A percentile compares a stretch with the other conserved stretches of the same genome.
These are phyloP conservation scores for Cyprinodon tularosa DNA, from an alignment of 2,113 vertebrate species.

Conservation along the genomic window DNA sequence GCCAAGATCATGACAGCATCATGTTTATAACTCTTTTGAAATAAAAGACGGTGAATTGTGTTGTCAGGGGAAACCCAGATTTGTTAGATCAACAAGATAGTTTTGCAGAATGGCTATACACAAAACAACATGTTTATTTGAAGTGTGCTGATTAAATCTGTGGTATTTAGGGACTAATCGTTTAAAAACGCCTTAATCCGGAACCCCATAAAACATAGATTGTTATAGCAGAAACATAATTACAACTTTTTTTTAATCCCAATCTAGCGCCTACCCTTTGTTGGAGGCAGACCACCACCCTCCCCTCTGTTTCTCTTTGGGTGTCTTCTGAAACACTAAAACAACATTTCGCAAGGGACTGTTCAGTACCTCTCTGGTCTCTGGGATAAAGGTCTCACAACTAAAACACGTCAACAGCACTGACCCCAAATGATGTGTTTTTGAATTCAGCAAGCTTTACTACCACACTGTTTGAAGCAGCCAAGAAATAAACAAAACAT, in stretches of 20 bases:
- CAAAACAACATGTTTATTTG: no score
- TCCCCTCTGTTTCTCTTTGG: neutral
- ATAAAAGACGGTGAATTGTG: no score
- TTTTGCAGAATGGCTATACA: no score
- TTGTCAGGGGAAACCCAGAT: no score
- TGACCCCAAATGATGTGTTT: neutral
- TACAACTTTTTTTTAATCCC: conserved; percentile 4
- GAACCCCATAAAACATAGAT: neutral
- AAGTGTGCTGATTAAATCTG: neutral
- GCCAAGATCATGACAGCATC: no score
- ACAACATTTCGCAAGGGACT: neutral
- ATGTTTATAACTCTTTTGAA: no score
- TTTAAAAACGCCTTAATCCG: neutral
- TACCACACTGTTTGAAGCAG: neutral
- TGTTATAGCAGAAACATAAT: neutral
- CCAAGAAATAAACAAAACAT: neutral
- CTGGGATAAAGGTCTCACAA: neutral
- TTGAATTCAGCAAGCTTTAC: neutral
- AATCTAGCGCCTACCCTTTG: neutral
- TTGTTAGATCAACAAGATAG: no score
- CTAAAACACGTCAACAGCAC: neutral
- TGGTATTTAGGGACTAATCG: neutral
- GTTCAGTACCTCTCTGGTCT: neutral
- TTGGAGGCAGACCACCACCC: neutral
- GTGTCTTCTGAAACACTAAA: neutral